phyloP scores from a whole-genome alignment of 2,113 vertebrate species.

The Onychostoma macrolepis region DNA sequence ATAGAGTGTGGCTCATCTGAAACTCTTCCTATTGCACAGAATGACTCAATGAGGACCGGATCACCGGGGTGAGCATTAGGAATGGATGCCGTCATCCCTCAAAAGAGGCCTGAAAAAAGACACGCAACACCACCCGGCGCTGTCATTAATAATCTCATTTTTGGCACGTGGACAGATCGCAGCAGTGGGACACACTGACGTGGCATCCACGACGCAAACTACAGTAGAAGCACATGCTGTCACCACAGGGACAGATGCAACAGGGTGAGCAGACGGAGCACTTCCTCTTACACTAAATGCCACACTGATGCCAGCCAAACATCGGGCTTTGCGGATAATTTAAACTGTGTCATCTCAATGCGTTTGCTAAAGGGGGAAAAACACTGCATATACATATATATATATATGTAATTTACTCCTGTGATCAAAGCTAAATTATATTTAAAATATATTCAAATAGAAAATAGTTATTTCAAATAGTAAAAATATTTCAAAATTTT shows the following conservation, averaged over 20 bases:
- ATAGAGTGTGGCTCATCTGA: not conserved
- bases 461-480: too few species aligned
- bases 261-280: not conserved
- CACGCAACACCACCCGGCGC: not conserved
- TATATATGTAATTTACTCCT: too few species aligned
- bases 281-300: constrained; percentile 20
- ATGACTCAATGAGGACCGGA: constrained; percentile 14
- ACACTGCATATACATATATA: not conserved
- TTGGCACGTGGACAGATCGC: not conserved
- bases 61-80: not conserved
- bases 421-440: too few species aligned
- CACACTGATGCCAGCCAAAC: not conserved
- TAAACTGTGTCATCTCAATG: not conserved
- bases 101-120: constrained; percentile 6
- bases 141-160: constrained; percentile 13
- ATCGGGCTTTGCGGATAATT: not conserved
- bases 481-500: too few species aligned
- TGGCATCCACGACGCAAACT: constrained; percentile 17
- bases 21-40: not conserved
- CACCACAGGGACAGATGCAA: constrained; percentile 43
- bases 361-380: not conserved
- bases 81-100: not conserved
- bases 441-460: too few species aligned
- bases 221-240: constrained; percentile 44
- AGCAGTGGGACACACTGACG: constrained; percentile 9